These are phyloP conservation scores for Glyptemys insculpta DNA, from an alignment of 2,797 vertebrate genomes.

Conservation along the genomic window DNA sequence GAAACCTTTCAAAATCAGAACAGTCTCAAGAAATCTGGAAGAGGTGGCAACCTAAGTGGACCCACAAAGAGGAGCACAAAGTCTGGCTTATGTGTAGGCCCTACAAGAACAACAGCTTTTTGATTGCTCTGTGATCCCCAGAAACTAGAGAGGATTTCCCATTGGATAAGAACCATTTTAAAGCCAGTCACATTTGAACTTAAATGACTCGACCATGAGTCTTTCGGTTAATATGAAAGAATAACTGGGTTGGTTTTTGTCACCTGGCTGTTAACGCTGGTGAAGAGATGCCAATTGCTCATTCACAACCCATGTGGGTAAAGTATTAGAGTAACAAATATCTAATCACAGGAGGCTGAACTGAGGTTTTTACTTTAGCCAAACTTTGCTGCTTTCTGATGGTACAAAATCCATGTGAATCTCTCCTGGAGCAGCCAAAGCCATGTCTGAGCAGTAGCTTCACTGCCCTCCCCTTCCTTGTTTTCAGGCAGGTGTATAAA, in stretches of 20 bases:
- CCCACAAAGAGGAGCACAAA: not conserved
- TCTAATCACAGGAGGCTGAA: not conserved
- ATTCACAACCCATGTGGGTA: not conserved
- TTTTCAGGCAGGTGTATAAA: not conserved
- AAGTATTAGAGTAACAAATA: not conserved
- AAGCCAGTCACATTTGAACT: not conserved
- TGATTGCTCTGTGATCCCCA: not conserved
- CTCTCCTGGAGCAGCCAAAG: not conserved
- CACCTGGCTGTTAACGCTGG: not conserved
- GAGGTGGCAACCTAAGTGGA: not conserved
- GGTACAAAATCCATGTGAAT: not conserved
- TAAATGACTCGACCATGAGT: not conserved
- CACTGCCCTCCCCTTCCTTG: not conserved
- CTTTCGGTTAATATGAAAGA: not conserved
- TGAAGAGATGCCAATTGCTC: not conserved
- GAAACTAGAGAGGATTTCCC: not conserved
- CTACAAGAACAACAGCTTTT: not conserved
- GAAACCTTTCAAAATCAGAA: not conserved
- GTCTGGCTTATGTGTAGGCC: not conserved
- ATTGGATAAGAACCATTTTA: not conserved
- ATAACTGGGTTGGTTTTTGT: not conserved
- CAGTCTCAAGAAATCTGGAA: not conserved
- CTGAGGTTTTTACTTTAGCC: not conserved
- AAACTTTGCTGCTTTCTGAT: not conserved
- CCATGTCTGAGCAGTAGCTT: not conserved